These are phyloP conservation scores for Triplophysa dalaica DNA, from an alignment of 2,113 vertebrate species.

Conservation along the genomic window DNA sequence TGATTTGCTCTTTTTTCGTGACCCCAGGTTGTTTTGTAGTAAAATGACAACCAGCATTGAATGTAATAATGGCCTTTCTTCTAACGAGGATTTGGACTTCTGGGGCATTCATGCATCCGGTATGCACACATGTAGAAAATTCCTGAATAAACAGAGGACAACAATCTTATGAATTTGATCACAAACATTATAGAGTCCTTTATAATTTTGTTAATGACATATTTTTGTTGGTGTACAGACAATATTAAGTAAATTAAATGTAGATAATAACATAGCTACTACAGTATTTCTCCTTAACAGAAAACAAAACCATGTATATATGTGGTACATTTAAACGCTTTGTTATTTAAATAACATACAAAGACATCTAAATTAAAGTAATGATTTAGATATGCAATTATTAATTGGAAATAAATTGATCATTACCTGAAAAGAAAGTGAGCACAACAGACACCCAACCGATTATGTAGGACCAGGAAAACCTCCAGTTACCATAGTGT, in stretches of 20 bases:
- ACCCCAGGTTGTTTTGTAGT: background rate
- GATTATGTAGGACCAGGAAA: slow-evolving; percentile 74
- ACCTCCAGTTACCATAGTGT: slow-evolving; percentile 72
- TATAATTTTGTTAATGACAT: too few relatives aligned
- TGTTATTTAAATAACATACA: background rate
- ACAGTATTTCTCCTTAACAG: too few relatives aligned
- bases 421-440: slow-evolving; percentile 73
- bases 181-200: background rate
- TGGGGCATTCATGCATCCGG: slow-evolving; percentile 72
- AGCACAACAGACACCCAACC: slow-evolving; percentile 74
- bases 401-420: background rate
- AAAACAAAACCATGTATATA: too few relatives aligned
- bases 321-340: too few relatives aligned
- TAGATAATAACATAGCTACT: too few relatives aligned
- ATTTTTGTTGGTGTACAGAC: too few relatives aligned
- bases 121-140: slow-evolving; percentile 76
- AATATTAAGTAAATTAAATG: too few relatives aligned
- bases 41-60: background rate
- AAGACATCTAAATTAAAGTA: background rate
- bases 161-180: background rate
- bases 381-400: background rate
- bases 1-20: background rate
- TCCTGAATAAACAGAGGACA: slow-evolving; percentile 56
- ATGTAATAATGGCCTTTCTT: slow-evolving; percentile 25
- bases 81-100: slow-evolving; percentile 64